Conservation (phyloP, 2,888 invertebrate species). For the Andrena chrysosceles region DNA sequence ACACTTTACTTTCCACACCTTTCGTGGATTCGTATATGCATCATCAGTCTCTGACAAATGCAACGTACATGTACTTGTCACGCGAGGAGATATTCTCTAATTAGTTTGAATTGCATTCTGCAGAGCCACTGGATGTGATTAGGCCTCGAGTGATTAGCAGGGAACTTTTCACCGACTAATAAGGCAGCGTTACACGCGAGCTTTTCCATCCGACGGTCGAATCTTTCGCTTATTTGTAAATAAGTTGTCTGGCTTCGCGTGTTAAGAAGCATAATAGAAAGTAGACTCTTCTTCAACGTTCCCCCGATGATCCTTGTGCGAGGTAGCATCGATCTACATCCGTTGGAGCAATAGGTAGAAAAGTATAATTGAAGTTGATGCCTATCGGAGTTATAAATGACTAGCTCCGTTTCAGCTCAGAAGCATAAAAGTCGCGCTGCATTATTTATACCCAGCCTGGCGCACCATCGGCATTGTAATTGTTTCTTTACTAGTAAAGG, state of each 20-base stretch:
- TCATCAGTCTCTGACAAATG: neutral
- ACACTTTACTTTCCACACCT: neutral
- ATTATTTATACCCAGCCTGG: conserved; percentile 31
- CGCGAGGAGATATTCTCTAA: neutral
- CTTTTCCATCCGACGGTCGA: neutral
- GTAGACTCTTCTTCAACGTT: neutral
- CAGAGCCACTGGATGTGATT: too few relatives aligned
- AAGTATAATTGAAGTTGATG: conserved; percentile 12
- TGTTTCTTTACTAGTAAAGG: neutral
- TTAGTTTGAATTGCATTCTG: neutral
- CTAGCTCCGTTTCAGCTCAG: conserved; percentile 7
- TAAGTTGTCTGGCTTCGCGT: neutral
- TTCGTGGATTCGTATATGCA: too few relatives aligned
- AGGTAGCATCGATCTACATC: neutral
- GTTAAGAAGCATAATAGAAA: neutral
- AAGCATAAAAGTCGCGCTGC: conserved; percentile 8
- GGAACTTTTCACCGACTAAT: neutral
- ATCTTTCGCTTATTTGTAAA: conserved; percentile 3
- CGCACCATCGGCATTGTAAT: conserved; percentile 21
- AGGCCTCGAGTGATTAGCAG: neutral
- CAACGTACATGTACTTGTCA: neutral
- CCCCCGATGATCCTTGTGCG: neutral
- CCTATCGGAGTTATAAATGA: conserved; percentile 23
- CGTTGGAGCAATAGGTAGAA: neutral
- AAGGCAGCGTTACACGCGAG: neutral